Base-by-base conservation (phyloP, 1,140 invertebrate genomes). In the Pseudomyrmex pallidus region DNA sequence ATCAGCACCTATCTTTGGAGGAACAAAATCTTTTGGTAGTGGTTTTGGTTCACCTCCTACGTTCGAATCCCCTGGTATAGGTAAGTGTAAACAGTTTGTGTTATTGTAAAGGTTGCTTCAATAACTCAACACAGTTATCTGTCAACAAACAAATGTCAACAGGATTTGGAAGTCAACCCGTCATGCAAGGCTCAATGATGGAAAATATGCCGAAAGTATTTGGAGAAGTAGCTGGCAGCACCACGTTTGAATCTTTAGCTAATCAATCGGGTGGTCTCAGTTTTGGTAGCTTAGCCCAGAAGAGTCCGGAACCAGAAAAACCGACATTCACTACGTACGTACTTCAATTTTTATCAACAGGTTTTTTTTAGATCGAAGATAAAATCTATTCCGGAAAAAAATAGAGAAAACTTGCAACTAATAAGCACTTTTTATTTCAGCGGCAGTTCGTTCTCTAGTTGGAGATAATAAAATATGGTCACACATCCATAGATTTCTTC, bases 211-310 rank as follows among this genome's bases (percentile, higher is more conserved):
- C 91, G 2, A 93, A 92, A 88, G 91, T 93, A 73, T 94, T 94
- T 74, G 93, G 92, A 57, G 89, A 84, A 22, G 73, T 83, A 22
- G 35, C 46, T 59, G 92, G 90, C 17, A 90, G 72, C 35, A 92
- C 67, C 66, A 94, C 91, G 0, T 94, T 94, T 72, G 93, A 94
- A 88, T 86, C 91, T 20, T 83, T 94, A 46, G 93, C 92, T 5
- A 90, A 80, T 63, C 93, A 94, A 85, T 67, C 90, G 12, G 91
- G 90, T 54, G 92, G 90, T 3, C 83, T 94, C n/a, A 92, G 92
- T 12, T 94, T 94, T 44, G 91, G 92, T 54, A 93, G 93, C 84
- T 87, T 94, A 73, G 94, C 93, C 2, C 94, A 94, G 76, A 93
- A 93, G 52, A 91, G 88, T 46, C 70, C 90, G 22, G 91, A 92